A percentile compares a stretch with the other conserved stretches of the same genome.
Evolutionary conservation across 2,888 invertebrate genomes (phyloP).

Genomic region (Stenodema calcarata): DNA sequence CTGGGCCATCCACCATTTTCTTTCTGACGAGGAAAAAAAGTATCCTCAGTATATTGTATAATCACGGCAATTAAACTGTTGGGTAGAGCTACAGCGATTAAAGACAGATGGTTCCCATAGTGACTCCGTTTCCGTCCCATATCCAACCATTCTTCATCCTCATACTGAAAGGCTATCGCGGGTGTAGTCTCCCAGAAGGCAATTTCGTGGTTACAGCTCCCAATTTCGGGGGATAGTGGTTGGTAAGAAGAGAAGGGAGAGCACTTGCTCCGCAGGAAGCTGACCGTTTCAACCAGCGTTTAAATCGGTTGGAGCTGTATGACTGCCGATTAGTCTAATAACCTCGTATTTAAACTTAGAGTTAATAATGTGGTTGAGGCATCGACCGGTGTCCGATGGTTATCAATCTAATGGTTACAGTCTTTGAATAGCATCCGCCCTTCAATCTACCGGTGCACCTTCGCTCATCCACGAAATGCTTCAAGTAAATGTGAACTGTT

Average conservation of each 20-base stretch:
- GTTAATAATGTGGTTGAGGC: neutral
- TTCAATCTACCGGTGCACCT: neutral
- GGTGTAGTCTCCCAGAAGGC: neutral
- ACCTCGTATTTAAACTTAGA: neutral
- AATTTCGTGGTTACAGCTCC: constrained; percentile 19
- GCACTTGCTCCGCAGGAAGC: neutral
- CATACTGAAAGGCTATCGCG: neutral
- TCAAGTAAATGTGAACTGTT: no score
- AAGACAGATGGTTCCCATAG: constrained; percentile 43
- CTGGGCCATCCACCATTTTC: neutral
- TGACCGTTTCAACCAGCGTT: neutral
- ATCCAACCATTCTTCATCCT: constrained; percentile 1
- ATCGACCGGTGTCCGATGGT: neutral
- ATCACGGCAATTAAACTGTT: constrained; percentile 22
- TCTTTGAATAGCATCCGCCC: neutral
- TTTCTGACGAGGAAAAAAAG: neutral
- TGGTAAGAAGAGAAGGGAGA: no score
- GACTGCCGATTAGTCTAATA: neutral
- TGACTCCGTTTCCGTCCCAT: neutral
- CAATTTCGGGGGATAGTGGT: neutral
- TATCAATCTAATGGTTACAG: neutral
- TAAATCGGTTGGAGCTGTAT: neutral
- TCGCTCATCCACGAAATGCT: neutral
- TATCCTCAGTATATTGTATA: neutral
- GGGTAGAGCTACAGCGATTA: neutral